A percentile compares a stretch with the other conserved stretches of the same genome.
Conservation (phyloP, 2,113 vertebrate genomes). For the Brachirus orientalis region DNA sequence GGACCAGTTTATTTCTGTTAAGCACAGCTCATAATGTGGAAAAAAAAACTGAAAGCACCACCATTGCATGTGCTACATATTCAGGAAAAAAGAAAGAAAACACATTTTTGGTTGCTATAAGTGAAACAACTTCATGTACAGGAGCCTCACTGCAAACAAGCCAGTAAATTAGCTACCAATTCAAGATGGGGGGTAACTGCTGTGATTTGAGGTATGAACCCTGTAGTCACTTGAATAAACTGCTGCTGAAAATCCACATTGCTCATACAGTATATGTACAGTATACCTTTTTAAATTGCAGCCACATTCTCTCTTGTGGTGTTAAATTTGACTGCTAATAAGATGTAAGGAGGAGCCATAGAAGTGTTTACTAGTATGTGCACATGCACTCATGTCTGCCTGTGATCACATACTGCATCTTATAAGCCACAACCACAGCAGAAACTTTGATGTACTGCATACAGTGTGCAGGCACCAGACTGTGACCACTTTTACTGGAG, state of each 20-base stretch:
- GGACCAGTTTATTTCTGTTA: conserved; percentile 86
- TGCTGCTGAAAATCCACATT: conserved; percentile 30
- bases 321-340: conserved; percentile 19
- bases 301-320: conserved; percentile 7
- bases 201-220: conserved; percentile 26
- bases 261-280: conserved; percentile 7
- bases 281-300: conserved; percentile 4
- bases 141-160: conserved; percentile 65
- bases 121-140: conserved; percentile 60
- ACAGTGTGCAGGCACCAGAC: conserved; percentile 39
- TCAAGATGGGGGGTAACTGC: conserved; percentile 32
- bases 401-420: conserved; percentile 8
- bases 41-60: conserved; percentile 83
- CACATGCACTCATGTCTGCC: not conserved
- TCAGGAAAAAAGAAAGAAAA: conserved; percentile 56
- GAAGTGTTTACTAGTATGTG: conserved; percentile 4
- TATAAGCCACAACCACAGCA: conserved; percentile 17
- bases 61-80: conserved; percentile 82
- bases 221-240: conserved; percentile 10
- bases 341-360: conserved; percentile 7
- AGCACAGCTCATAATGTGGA: conserved; percentile 83
- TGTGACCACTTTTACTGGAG: conserved; percentile 45
- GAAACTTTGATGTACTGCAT: conserved; percentile 16
- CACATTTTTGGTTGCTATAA: conserved; percentile 52
- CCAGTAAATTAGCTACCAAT: conserved; percentile 63